These are phyloP conservation scores for Orthosia cruda DNA, from an alignment of 2,888 invertebrate species.

Conservation along the genomic window DNA sequence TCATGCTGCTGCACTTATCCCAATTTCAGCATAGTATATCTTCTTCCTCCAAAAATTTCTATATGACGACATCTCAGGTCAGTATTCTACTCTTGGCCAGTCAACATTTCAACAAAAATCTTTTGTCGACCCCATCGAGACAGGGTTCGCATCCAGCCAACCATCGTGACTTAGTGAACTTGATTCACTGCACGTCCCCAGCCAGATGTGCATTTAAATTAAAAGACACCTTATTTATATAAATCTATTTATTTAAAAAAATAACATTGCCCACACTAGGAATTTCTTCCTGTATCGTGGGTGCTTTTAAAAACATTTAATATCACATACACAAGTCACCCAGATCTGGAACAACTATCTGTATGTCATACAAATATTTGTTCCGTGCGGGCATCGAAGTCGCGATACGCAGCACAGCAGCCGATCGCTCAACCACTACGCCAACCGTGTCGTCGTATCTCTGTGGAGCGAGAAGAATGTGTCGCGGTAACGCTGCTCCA, in stretches of 20 bases:
- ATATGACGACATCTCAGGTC: neutral
- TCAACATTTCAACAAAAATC: neutral
- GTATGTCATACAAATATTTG: too few species aligned
- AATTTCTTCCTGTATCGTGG: too few species aligned
- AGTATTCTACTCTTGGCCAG: neutral
- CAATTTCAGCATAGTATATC: neutral
- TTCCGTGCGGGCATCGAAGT: too few species aligned
- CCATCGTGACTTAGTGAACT: slow-evolving; percentile 26
- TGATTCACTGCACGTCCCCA: slow-evolving; percentile 29
- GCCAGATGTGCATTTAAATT: slow-evolving; percentile 52
- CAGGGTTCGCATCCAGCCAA: neutral
- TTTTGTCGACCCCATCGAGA: neutral
- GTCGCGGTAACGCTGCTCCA: slow-evolving; percentile 42
- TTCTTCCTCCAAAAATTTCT: neutral
- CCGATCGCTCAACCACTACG: too few species aligned
- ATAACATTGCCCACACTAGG: too few species aligned
- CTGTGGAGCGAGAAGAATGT: slow-evolving; percentile 36
- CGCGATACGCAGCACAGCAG: too few species aligned
- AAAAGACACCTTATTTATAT: slow-evolving; percentile 53
- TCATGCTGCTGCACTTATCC: neutral
- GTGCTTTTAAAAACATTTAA: too few species aligned
- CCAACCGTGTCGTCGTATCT: neutral
- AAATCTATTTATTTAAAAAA: slow-evolving; percentile 14
- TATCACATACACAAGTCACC: too few species aligned
- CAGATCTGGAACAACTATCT: too few species aligned